Base-by-base conservation (phyloP, 2,113 vertebrate species). In the Gavia stellata region DNA sequence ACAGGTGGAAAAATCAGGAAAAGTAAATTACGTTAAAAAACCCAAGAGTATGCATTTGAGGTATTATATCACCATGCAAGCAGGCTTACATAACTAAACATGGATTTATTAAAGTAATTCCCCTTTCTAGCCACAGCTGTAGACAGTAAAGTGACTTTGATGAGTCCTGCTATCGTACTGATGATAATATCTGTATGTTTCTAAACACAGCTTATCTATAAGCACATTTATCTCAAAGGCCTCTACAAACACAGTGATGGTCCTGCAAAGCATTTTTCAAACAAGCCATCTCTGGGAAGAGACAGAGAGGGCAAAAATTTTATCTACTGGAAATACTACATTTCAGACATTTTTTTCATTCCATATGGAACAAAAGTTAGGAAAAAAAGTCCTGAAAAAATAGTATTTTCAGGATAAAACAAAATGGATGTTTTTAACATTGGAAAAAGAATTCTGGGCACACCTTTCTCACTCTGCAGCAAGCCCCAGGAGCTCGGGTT, bases 311-410 rank as follows among this genome's bases (percentile, higher is more conserved):
- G 49, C 38, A 79, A 92, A 91, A 44, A 31, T 59, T 50, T 93
- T 93, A 93, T 93, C 90, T 88, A 21, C 72, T 90, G 86, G 80
- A 91, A 96, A 91, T 65, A 78, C 75, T 31, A 70, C 90, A 94
- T 90, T 96, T 91, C 79, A 68, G 49, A 17, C 72, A 90, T 96
- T 88, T 91, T 96, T 94, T 45, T 94, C 94, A 93, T 94, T 96
- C 94, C 86, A 68, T 18, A 12, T 1, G 2, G 33, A 95, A 94
- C 33, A 91, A 81, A 93, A 55, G 44, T 29, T 93, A 63, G 68
- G 56, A 20, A 45, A 59, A 71, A 44, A 85, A 71, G 6, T 28
- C 55, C 75, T 50, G 20, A 10, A 66, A 88, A 90, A 40, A 7
- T 4, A 74, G 19, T 33, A 9, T 49, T 86, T 84, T 49, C 45